Percentiles rank a stretch among this genome's conserved stretches.
These are phyloP conservation scores for Hyperoodon ampullatus DNA, from an alignment of 2,113 vertebrate genomes.

Conservation along the genomic window DNA sequence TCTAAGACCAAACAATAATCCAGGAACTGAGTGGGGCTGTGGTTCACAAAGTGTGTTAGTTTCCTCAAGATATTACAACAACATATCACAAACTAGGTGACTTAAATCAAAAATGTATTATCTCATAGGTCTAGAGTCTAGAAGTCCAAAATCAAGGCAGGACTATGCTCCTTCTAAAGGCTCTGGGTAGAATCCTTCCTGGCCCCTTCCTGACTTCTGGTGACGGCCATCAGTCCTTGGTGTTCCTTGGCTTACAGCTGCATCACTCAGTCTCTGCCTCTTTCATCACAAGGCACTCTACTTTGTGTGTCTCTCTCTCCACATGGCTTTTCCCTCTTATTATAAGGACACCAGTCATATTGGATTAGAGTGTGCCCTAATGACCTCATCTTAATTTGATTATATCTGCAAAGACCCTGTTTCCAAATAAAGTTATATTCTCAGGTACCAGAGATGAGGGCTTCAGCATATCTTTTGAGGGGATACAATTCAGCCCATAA, in stretches of 20 bases:
- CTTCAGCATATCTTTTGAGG: neutral
- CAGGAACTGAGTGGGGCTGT: neutral
- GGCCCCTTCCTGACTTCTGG: neutral
- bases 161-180: neutral
- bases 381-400: neutral
- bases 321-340: neutral
- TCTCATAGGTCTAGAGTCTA: neutral
- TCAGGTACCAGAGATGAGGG: neutral
- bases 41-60: neutral
- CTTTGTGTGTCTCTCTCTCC: neutral
- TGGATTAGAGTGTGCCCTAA: neutral
- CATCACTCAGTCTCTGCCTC: neutral
- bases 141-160: neutral
- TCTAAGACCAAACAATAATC: neutral
- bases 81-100: neutral
- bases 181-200: neutral
- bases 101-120: neutral
- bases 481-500: neutral
- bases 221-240: rapidly evolving
- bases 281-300: neutral
- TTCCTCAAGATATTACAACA: neutral
- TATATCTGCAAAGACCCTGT: neutral
- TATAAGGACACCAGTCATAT: neutral
- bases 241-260: neutral
- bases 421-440: neutral